A percentile compares a stretch with the other conserved stretches of the same genome.
Evolutionary conservation across 1,140 invertebrate genomes (phyloP).

Genomic region (Eubasilissa regina): DNA sequence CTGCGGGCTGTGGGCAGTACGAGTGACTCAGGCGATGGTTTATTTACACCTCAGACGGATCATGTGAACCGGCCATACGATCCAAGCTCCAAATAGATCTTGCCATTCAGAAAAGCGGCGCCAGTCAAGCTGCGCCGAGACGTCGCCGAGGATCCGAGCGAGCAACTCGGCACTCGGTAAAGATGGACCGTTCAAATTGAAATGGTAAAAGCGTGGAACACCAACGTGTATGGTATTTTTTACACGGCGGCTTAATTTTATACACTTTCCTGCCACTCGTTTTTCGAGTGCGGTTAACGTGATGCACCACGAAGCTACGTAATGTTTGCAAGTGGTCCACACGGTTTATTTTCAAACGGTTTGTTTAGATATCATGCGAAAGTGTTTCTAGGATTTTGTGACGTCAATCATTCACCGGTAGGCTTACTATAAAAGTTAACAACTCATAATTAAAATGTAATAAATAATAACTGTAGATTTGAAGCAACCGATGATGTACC

Average conservation of each 20-base stretch:
- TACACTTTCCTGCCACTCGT: background rate
- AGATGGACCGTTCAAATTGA: background rate
- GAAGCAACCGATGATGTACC: too few relatives aligned
- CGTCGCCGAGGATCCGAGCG: background rate
- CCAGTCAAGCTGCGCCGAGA: conserved; percentile 23
- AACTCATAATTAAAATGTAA: too few relatives aligned
- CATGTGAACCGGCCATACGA: conserved; percentile 36
- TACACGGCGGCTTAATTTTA: background rate
- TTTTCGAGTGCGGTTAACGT: conserved; percentile 1
- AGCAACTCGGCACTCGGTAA: conserved; percentile 11
- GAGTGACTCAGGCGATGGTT: conserved; percentile 38
- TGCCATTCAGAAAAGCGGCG: conserved; percentile 41
- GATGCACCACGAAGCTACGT: conserved; percentile 27
- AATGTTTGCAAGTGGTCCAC: conserved; percentile 18
- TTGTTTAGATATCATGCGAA: conserved; percentile 1
- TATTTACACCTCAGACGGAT: conserved; percentile 45
- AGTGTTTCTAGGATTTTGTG: background rate
- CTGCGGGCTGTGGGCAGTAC: background rate
- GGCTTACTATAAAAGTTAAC: too few relatives aligned
- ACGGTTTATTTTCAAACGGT: conserved; percentile 8
- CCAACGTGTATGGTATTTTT: conserved; percentile 5
- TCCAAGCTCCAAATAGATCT: conserved; percentile 38
- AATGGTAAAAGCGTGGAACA: background rate
- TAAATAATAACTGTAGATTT: too few relatives aligned
- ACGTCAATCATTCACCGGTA: too few relatives aligned